phyloP scores from a whole-genome alignment of 1,140 invertebrate genomes.

The Cotesia chilonis region DNA sequence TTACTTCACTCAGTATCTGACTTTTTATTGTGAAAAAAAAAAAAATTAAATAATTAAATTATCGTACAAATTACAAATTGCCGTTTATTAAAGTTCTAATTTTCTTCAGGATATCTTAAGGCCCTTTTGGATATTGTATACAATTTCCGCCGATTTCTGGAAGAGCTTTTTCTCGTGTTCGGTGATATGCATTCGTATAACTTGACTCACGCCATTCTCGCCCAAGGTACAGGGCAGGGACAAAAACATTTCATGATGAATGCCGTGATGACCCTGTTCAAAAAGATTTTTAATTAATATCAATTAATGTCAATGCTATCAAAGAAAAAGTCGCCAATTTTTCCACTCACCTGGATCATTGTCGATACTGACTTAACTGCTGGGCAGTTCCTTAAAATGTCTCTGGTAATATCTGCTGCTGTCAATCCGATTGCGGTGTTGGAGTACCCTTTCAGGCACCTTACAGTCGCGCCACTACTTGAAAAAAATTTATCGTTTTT shows the following conservation, averaged over 20 bases:
- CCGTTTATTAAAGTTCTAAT: background rate
- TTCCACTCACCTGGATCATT: slow-evolving; percentile 63
- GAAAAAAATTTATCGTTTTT: background rate
- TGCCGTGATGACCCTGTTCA: slow-evolving; percentile 67
- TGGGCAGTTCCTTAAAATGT: slow-evolving; percentile 66
- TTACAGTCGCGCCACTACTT: slow-evolving; percentile 64
- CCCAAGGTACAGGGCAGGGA: slow-evolving; percentile 70
- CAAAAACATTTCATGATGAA: slow-evolving; percentile 69
- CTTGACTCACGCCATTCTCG: slow-evolving; percentile 67
- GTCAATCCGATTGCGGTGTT: slow-evolving; percentile 68
- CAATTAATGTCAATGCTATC: slow-evolving; percentile 22
- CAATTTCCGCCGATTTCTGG: slow-evolving; percentile 59
- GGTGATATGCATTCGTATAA: slow-evolving; percentile 67
- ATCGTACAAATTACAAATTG: background rate
- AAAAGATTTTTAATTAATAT: slow-evolving; percentile 16
- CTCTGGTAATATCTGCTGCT: slow-evolving; percentile 64
- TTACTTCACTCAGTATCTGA: background rate
- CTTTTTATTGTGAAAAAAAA: too few relatives aligned
- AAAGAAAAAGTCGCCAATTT: slow-evolving; percentile 2
- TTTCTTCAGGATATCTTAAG: slow-evolving; percentile 43
- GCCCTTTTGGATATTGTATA: slow-evolving; percentile 60
- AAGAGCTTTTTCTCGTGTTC: slow-evolving; percentile 66
- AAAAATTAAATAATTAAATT: too few relatives aligned
- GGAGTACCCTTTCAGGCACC: slow-evolving; percentile 69
- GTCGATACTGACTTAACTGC: slow-evolving; percentile 68